Evolutionary conservation across 1,140 invertebrate species (phyloP).

Genomic region (Lanistes nyassanus): DNA sequence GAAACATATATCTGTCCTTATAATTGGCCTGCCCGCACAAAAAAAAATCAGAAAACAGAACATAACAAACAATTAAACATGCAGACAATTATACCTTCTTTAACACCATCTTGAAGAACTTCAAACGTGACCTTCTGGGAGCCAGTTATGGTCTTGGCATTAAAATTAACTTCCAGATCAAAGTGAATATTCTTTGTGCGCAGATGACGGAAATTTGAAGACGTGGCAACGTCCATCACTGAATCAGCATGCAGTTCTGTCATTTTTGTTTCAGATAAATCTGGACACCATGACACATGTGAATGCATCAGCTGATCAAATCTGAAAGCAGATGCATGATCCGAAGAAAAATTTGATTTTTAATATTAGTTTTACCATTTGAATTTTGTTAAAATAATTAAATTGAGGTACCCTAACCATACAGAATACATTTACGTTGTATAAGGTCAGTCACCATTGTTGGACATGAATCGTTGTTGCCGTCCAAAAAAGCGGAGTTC

Average conservation of each 20-base stretch:
- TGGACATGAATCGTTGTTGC: too few species aligned
- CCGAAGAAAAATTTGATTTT: too few species aligned
- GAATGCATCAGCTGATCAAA: too few species aligned
- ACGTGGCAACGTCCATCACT: conserved; percentile 39
- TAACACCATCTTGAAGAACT: conserved; percentile 14
- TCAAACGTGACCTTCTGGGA: conserved; percentile 19
- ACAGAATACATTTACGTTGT: too few species aligned
- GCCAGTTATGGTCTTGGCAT: conserved; percentile 30
- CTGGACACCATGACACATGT: too few species aligned
- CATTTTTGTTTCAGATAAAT: too few species aligned
- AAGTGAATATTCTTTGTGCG: conserved; percentile 38
- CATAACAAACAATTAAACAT: neutral
- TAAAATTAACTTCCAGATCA: conserved; percentile 41
- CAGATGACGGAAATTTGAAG: conserved; percentile 44
- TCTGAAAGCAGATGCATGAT: too few species aligned
- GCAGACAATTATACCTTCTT: conserved; percentile 14
- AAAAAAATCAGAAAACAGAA: neutral
- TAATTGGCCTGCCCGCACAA: neutral
- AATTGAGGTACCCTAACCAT: too few species aligned
- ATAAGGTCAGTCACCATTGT: too few species aligned
- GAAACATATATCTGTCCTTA: neutral
- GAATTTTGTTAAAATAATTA: too few species aligned
- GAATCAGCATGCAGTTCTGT: conserved; percentile 36
- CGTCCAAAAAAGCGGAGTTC: too few species aligned
- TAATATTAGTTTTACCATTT: too few species aligned